Evolutionary conservation across 2,888 invertebrate genomes (phyloP).

Genomic region (Phorcus lineatus): DNA sequence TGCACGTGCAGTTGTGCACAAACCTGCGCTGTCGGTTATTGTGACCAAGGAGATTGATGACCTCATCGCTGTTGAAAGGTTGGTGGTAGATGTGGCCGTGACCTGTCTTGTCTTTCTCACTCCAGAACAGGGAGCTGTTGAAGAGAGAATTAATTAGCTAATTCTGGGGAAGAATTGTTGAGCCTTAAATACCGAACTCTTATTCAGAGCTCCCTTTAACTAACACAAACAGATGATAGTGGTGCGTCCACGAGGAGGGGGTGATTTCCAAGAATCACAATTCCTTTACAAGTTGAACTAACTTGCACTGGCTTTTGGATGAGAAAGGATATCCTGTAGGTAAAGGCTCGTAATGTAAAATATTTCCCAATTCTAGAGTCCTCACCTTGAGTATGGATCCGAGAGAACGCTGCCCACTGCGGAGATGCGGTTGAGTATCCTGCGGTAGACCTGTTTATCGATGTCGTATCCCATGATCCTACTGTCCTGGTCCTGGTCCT

Average conservation of each 20-base stretch:
- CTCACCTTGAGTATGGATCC: constrained; percentile 84
- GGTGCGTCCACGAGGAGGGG: no score
- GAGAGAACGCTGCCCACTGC: constrained; percentile 84
- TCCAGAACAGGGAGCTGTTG: constrained; percentile 63
- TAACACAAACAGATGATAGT: no score
- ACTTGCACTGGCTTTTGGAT: no score
- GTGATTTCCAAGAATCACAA: no score
- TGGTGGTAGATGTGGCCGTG: constrained; percentile 32
- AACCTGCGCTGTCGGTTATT: neutral
- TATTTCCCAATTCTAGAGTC: no score
- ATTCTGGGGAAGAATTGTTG: no score
- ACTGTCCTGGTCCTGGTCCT: constrained; percentile 77
- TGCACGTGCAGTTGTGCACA: constrained; percentile 78
- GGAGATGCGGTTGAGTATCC: constrained; percentile 56
- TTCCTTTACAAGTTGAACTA: no score
- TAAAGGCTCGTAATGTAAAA: no score
- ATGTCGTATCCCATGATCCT: constrained; percentile 72
- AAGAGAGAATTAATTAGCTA: no score
- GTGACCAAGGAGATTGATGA: constrained; percentile 31
- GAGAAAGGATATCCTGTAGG: no score
- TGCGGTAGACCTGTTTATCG: constrained; percentile 53
- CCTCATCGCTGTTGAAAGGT: constrained; percentile 33
- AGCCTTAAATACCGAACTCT: no score
- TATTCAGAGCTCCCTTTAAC: no score
- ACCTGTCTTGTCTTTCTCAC: constrained; percentile 45